A percentile compares a stretch with the other conserved stretches of the same genome.
Evolutionary conservation across 2,797 vertebrate species (phyloP).

Genomic region (Myotis myotis): DNA sequence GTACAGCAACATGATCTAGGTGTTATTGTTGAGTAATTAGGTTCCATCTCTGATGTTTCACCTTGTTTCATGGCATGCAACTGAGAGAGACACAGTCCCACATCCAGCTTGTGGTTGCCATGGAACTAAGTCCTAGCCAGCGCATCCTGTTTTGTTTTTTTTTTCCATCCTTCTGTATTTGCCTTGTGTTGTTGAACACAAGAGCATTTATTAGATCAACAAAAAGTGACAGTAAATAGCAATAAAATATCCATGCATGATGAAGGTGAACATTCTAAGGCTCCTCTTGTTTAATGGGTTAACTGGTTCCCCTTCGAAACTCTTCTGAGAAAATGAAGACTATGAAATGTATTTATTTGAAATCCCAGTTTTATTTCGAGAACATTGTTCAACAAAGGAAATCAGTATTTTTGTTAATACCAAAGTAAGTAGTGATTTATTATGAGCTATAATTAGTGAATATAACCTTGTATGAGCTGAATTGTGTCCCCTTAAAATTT

Average conservation of each 20-base stretch:
- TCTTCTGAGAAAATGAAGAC: neutral
- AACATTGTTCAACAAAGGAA: neutral
- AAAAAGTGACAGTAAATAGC: neutral
- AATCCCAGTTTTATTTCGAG: constrained; percentile 10
- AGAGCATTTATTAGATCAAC: neutral
- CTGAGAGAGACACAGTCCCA: neutral
- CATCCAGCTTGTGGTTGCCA: neutral
- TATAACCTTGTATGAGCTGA: neutral
- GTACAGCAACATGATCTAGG: neutral
- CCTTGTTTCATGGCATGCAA: neutral
- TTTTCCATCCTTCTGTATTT: neutral
- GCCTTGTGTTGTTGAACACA: neutral
- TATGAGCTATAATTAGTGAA: neutral
- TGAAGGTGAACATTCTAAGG: neutral
- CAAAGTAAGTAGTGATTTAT: neutral
- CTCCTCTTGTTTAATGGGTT: neutral
- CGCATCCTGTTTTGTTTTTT: neutral
- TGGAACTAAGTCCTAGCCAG: no score
- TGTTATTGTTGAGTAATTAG: neutral
- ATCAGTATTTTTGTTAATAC: neutral
- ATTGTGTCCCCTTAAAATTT: neutral
- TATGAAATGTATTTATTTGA: neutral
- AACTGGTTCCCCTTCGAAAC: neutral
- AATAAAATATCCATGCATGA: neutral
- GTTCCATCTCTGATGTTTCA: neutral